phyloP scores from a whole-genome alignment of 1,140 invertebrate genomes.

The Drosophila tropicalis region DNA sequence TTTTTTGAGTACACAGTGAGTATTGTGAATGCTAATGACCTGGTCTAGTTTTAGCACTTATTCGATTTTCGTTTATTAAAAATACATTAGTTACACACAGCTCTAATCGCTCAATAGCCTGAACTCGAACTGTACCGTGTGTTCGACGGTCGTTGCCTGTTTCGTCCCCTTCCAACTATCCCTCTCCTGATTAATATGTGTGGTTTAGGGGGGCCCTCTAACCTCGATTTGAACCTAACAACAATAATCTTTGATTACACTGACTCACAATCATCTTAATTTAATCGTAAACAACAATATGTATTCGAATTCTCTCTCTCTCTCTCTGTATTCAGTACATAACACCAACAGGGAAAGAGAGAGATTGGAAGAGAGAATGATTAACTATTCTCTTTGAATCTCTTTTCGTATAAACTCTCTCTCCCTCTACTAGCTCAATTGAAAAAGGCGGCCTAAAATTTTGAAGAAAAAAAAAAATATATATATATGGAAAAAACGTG shows the following conservation, averaged over 20 bases:
- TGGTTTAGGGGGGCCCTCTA: constrained; percentile 43
- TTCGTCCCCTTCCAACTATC: constrained; percentile 9
- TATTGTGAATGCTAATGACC: constrained; percentile 52
- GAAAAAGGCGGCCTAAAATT: constrained; percentile 44
- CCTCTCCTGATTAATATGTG: constrained; percentile 11
- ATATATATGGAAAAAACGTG: constrained; percentile 64
- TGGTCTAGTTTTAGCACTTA: constrained; percentile 19
- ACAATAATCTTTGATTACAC: constrained; percentile 77
- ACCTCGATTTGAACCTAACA: constrained; percentile 78
- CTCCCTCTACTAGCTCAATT: constrained; percentile 12
- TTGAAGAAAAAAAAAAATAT: neutral
- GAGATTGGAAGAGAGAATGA: neutral
- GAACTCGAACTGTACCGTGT: constrained; percentile 60
- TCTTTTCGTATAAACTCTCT: neutral
- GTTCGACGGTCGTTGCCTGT: neutral
- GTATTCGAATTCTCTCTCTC: constrained; percentile 39
- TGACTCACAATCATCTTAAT: constrained; percentile 68
- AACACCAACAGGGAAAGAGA: constrained; percentile 32
- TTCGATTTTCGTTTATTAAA: constrained; percentile 42
- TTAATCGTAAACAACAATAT: constrained; percentile 74
- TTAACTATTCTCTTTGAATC: constrained; percentile 9
- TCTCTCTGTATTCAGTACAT: constrained; percentile 31
- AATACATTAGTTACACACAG: constrained; percentile 39
- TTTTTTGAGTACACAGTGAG: constrained; percentile 22
- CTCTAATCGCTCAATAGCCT: constrained; percentile 19